phyloP scores from a whole-genome alignment of 2,888 invertebrate genomes.

The Leucozona laternaria region DNA sequence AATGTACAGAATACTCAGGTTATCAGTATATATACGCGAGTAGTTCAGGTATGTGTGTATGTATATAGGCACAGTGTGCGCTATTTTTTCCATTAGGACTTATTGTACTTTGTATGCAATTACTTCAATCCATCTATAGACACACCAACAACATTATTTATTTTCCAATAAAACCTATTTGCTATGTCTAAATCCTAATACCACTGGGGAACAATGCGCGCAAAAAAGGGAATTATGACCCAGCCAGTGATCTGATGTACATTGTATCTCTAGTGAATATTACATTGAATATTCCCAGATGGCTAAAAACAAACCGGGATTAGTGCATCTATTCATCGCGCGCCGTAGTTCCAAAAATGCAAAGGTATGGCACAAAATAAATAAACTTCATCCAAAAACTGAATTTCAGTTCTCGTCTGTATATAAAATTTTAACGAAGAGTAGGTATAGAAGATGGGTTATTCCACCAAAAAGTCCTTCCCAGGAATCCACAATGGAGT shows the following conservation, averaged over 20 bases:
- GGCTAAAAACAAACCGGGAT: constrained; percentile 32
- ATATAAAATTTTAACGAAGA: constrained; percentile 17
- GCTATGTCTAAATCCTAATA: constrained; percentile 53
- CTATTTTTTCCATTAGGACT: background rate
- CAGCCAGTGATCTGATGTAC: constrained; percentile 16
- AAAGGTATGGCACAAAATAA: background rate
- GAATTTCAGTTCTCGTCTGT: background rate
- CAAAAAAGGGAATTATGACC: constrained; percentile 53
- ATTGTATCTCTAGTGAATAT: constrained; percentile 59
- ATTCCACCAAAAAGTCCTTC: constrained; percentile 19
- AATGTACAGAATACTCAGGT: background rate
- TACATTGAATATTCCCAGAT: constrained; percentile 54
- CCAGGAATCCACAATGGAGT: constrained; percentile 61
- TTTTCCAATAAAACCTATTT: constrained; percentile 23
- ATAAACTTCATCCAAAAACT: background rate
- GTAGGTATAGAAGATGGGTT: background rate
- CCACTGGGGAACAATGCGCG: constrained; percentile 38
- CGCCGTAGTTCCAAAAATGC: constrained; percentile 14
- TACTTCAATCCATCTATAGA: constrained; percentile 21
- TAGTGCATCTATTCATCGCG: constrained; percentile 63
- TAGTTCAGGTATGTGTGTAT: background rate
- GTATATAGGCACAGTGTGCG: constrained; percentile 31
- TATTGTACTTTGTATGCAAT: constrained; percentile 54
- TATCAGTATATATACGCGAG: background rate
- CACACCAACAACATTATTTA: constrained; percentile 44